Evolutionary conservation across 1,140 invertebrate genomes (phyloP), one percentile per base, ranked within the genome.

Genomic region (Penaeus indicus): DNA sequence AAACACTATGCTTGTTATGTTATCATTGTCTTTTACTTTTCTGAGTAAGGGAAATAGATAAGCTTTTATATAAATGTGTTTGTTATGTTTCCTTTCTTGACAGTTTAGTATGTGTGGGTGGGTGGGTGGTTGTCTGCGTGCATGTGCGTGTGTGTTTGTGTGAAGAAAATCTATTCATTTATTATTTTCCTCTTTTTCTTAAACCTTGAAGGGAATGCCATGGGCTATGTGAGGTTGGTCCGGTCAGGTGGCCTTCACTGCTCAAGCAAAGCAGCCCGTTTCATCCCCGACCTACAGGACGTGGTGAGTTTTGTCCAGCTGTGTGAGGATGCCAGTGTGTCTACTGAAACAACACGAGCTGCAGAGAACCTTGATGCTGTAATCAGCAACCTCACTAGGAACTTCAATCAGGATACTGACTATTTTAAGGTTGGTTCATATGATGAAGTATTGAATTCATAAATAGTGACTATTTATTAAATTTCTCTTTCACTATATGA

Each of bases 201-300:
- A 62, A 82, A 4, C 69, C 67, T 27, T 91, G 8, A 87, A 95
- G 96, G 98, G 21, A 99, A 99, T 94, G 97, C 98, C 2, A 95
- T 99, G 94, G 98, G 98, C 13, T 99, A 99, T 92, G 97, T 99
- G 1, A 94, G 99, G 63, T 95, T 99, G 92, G 96, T 99, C 78
- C 94, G 97, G 88, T 98, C 98, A 8, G 99, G 98, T 10, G 97
- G 97, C 21, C 94, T 98, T 18, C 96, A 99, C 92, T 98, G 97
- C 89, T 97, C 97, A 91, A 96, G 97, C 1, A 96, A 97, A 92
- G 97, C 97, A 0, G 97, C 97, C 47, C 95, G 96, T 7, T 99
- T 98, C 93, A 94, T 99, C 86, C 97, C 98, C 3, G 95, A 96
- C 92, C 94, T 98, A 0, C 96, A 97, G 88, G 94, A 95, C 78